phyloP scores from a whole-genome alignment of 2,113 vertebrate genomes.

The Notarius lentiginosus region DNA sequence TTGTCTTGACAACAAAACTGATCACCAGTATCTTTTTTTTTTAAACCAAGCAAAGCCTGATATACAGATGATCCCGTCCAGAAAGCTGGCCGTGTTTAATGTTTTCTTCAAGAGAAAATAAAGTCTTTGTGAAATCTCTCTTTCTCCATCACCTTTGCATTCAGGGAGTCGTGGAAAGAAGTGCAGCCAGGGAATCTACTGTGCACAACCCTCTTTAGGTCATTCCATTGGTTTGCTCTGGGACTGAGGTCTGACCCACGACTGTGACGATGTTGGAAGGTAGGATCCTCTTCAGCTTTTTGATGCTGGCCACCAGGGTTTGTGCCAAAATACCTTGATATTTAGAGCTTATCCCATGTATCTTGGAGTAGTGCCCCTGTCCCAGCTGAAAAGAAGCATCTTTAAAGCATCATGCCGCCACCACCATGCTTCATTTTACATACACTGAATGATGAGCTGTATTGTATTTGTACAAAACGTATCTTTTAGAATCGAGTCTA shows the following conservation, averaged over 20 bases:
- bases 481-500: too few species aligned
- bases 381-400: background rate
- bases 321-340: background rate
- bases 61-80: constrained; percentile 19
- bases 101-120: background rate
- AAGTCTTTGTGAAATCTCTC: too few species aligned
- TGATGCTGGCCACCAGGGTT: background rate
- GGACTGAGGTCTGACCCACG: background rate
- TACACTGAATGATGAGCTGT: too few species aligned
- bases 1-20: too few species aligned
- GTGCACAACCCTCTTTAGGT: too few species aligned
- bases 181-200: too few species aligned
- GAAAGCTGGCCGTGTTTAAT: background rate
- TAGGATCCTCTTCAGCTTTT: background rate
- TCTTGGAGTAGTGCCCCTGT: background rate
- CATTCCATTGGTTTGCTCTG: background rate
- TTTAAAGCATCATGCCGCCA: background rate
- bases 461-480: too few species aligned
- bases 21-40: too few species aligned
- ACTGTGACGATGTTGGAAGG: background rate
- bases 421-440: background rate
- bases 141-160: too few species aligned
- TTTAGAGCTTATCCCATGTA: background rate
- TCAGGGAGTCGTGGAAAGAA: too few species aligned
- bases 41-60: constrained; percentile 20